These are phyloP conservation scores for Coregonus clupeaformis DNA, from an alignment of 2,113 vertebrate genomes.

Conservation along the genomic window DNA sequence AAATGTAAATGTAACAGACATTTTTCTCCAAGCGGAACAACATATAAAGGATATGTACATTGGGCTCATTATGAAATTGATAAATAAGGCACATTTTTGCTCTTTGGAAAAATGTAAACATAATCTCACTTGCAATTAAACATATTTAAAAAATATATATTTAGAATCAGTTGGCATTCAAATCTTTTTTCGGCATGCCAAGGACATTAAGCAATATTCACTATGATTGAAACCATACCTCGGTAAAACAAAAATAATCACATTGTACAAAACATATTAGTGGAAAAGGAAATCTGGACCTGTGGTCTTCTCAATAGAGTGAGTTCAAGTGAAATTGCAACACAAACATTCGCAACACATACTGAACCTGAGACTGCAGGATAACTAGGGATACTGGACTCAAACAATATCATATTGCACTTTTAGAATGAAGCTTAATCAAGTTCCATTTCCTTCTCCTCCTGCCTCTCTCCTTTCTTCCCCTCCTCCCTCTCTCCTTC, in stretches of 20 bases:
- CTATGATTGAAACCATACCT: conserved; percentile 1
- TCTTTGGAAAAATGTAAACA: conserved; percentile 76
- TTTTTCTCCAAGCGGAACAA: conserved; percentile 65
- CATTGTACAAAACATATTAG: not conserved
- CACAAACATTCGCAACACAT: conserved; percentile 24
- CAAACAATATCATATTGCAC: conserved; percentile 36
- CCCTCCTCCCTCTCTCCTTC: conserved; percentile 2
- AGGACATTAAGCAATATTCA: not conserved
- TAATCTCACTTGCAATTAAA: conserved; percentile 44
- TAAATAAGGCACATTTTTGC: conserved; percentile 83
- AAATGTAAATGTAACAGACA: too few species aligned
- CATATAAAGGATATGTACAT: conserved; percentile 68
- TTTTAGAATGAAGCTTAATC: conserved; percentile 13
- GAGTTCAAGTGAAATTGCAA: not conserved
- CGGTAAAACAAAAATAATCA: not conserved
- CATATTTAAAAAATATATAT: not conserved
- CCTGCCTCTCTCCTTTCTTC: not conserved
- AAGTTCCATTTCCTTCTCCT: not conserved
- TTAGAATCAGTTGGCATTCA: not conserved
- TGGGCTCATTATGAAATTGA: conserved; percentile 47
- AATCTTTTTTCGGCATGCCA: not conserved
- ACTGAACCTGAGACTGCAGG: conserved; percentile 79
- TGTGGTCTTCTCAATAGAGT: conserved; percentile 1
- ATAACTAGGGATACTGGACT: conserved; percentile 31
- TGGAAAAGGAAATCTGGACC: not conserved